phyloP scores from a whole-genome alignment of 2,888 invertebrate species.

The Limnephilus lunatus region DNA sequence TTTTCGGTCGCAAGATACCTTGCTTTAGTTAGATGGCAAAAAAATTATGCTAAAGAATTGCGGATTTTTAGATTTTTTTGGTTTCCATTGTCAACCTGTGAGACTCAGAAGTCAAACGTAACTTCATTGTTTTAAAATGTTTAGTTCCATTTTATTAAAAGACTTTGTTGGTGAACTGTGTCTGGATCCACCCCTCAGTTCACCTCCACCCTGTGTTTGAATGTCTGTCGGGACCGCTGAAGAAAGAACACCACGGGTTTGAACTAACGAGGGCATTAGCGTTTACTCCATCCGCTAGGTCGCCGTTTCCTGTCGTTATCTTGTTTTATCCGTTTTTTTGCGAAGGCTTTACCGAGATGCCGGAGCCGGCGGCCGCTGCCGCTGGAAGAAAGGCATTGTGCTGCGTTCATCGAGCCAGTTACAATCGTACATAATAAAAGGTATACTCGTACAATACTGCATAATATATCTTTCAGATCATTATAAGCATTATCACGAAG shows the following conservation, averaged over 20 bases:
- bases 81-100: no score
- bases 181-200: not conserved
- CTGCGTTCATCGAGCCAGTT: constrained; percentile 17
- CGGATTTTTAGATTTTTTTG: no score
- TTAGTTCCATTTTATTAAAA: no score
- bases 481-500: no score
- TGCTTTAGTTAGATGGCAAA: no score
- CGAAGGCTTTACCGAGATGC: constrained; percentile 38
- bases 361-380: not conserved
- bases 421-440: not conserved
- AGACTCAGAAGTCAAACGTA: no score
- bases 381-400: constrained; percentile 15
- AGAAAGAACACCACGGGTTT: constrained; percentile 39
- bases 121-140: no score
- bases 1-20: no score
- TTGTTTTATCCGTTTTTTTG: constrained; percentile 60
- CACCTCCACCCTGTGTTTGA: not conserved
- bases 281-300: constrained; percentile 63
- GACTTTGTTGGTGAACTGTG: not conserved
- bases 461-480: no score
- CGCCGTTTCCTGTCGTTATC: constrained; percentile 61
- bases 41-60: no score
- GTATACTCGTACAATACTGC: not conserved
- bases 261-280: constrained; percentile 65
- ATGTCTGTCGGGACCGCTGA: constrained; percentile 25